phyloP scores from a whole-genome alignment of 2,888 invertebrate genomes.

The Clivina fossor region DNA sequence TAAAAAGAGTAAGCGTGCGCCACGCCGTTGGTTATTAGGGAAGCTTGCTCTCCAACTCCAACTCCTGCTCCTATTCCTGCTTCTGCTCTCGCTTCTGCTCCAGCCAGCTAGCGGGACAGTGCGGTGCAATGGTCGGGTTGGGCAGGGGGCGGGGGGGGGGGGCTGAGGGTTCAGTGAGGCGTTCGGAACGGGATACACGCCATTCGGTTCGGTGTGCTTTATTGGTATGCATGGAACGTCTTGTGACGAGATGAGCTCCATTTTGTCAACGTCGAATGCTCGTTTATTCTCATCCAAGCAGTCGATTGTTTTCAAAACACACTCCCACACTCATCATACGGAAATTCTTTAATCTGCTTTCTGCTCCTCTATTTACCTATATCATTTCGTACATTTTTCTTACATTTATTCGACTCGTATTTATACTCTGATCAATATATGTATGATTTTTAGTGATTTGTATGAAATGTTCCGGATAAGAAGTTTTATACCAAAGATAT shows the following conservation, averaged over 20 bases:
- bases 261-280: conserved; percentile 33
- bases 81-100: no score
- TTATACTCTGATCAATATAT: no score
- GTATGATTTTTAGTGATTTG: no score
- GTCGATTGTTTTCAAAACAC: conserved; percentile 32
- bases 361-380: no score
- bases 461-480: no score
- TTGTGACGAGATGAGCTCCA: conserved; percentile 31
- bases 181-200: background rate
- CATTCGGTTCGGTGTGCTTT: no score
- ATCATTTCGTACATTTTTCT: no score
- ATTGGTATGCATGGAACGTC: conserved; percentile 34
- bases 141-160: background rate
- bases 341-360: conserved; percentile 21
- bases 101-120: no score
- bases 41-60: background rate
- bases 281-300: conserved; percentile 30
- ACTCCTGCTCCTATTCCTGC: background rate
- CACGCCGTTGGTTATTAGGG: conserved; percentile 26
- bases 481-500: no score
- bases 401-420: no score
- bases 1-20: conserved; percentile 30
- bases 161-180: background rate
- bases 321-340: conserved; percentile 19
- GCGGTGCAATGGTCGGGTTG: no score